phyloP scores from a whole-genome alignment of 2,797 vertebrate genomes.

The Micromesistius poutassou region DNA sequence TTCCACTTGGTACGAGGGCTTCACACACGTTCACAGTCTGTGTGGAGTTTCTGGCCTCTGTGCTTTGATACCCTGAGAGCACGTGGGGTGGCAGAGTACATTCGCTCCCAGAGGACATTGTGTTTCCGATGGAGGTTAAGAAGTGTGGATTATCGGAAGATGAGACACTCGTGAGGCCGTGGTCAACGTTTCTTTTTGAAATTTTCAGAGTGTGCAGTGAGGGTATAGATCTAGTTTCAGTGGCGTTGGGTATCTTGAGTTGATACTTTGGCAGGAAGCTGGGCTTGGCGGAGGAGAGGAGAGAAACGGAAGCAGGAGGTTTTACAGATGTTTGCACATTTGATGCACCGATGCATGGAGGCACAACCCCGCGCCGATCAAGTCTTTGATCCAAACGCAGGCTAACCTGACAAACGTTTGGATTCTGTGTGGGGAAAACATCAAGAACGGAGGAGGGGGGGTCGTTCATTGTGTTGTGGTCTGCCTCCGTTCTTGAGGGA shows the following conservation, averaged over 20 bases:
- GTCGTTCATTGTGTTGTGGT: slow-evolving; percentile 38
- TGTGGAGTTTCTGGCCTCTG: slow-evolving; percentile 12
- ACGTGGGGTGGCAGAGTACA: neutral
- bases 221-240: slow-evolving; percentile 35
- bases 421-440: slow-evolving; percentile 32
- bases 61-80: slow-evolving; percentile 1
- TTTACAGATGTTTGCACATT: slow-evolving; percentile 42
- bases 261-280: slow-evolving; percentile 90
- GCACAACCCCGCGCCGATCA: slow-evolving; percentile 45
- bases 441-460: slow-evolving; percentile 25
- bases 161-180: slow-evolving; percentile 7
- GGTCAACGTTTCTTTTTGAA: neutral
- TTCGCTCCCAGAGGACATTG: slow-evolving; percentile 19
- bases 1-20: slow-evolving; percentile 10
- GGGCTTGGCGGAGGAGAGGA: slow-evolving; percentile 45
- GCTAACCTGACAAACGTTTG: slow-evolving; percentile 42
- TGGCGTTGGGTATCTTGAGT: slow-evolving; percentile 79
- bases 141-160: slow-evolving; percentile 21
- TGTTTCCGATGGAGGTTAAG: slow-evolving; percentile 10
- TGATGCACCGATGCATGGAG: slow-evolving; percentile 37
- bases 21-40: slow-evolving; percentile 23
- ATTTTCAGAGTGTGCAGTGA: slow-evolving; percentile 20
- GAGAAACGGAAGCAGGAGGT: slow-evolving; percentile 33
- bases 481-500: slow-evolving; percentile 34
- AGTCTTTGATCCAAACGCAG: slow-evolving; percentile 45